Evolutionary conservation across 1,140 invertebrate genomes (phyloP), one percentile per base, ranked within the genome.

Genomic region (Lasaia peninsularis): DNA sequence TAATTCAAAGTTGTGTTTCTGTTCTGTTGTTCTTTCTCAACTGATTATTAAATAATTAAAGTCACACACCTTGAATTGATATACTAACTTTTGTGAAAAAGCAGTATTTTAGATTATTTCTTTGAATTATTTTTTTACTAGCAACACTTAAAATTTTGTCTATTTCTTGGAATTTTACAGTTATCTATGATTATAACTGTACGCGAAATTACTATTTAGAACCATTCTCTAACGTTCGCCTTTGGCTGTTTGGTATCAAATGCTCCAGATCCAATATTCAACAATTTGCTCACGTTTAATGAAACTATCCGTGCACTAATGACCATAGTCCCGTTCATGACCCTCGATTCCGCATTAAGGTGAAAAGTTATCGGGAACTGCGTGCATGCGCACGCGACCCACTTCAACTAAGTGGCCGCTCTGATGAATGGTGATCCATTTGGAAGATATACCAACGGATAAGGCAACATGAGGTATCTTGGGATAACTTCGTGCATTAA

Each of bases 341-440:
- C 65, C 64, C 53, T 32, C 24, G 49, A 62, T 62, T 57, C 63
- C 40, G 53, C 61, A 64, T 64, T 65, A 59, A 80, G 74, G 75
- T 77, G 74, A 78, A 78, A 77, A 65, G 66, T 60, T 63, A 64
- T 69, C 65, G 63, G 67, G 63, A 48, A 60, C 59, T 65, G 61
- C 48, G 63, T 65, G 66, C 62, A 57, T 57, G 66, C 61, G 61
- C 68, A 55, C 71, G 65, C 64, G 63, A 69, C 57, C 69, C 56
- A 73, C 71, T 78, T 69, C 63, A 35, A 52, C 67, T 77, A 73
- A 77, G 71, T 77, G 75, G 67, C 56, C 65, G 60, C 59, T 58
- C 58, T 75, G 74, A 75, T 71, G 68, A 71, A 78, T 78, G 64
- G 64, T 65, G 63, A 63, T 70, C 57, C 61, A 63, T 63, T 68